Evolutionary conservation across 2,113 vertebrate species (phyloP).

Genomic region (Toxotes jaculatrix): DNA sequence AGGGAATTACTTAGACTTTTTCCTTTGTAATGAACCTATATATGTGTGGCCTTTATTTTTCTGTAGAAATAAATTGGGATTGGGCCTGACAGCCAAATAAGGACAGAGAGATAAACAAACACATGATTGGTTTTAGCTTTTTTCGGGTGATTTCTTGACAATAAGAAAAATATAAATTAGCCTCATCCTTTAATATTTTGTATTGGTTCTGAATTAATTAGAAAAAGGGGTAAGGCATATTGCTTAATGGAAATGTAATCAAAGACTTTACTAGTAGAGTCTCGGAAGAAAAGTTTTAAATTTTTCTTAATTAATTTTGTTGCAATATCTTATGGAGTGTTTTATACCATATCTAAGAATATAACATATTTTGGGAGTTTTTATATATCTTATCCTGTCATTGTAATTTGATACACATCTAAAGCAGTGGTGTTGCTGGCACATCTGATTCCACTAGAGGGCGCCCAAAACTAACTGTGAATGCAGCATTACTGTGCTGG

Average conservation of each 20-base stretch:
- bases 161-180: background rate
- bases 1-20: background rate
- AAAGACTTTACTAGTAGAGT: background rate
- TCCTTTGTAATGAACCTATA: background rate
- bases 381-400: background rate
- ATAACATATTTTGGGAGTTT: background rate
- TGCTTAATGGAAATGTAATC: background rate
- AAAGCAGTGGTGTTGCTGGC: constrained; percentile 7
- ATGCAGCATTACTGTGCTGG: background rate
- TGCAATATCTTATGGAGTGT: background rate
- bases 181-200: background rate
- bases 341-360: constrained; percentile 9
- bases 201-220: constrained; percentile 2
- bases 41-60: background rate
- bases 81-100: background rate
- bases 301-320: background rate
- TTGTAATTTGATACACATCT: background rate
- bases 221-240: background rate
- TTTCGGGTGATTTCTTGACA: background rate
- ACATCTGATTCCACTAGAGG: constrained; percentile 56
- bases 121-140: background rate
- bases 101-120: background rate
- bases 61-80: background rate
- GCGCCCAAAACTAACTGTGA: constrained; percentile 7
- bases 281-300: background rate